Base-by-base conservation (phyloP, 2,797 vertebrate species). In the Cyprinella venusta region DNA sequence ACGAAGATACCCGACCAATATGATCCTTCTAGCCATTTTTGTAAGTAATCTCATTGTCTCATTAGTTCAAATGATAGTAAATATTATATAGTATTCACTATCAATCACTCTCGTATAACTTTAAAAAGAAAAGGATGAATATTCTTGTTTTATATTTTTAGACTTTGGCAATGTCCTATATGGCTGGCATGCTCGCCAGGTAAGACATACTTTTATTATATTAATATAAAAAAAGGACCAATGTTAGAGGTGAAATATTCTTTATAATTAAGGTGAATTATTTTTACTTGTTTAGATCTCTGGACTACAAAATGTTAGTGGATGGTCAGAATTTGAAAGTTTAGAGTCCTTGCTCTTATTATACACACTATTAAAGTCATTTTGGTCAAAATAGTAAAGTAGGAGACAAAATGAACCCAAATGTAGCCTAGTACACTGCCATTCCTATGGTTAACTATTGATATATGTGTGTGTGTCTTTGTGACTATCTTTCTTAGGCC, bases 111-210 rank as follows among this genome's bases (percentile, higher is more conserved):
- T 42, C 36, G 18, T 76, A 26, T 61, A 16, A 33, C 69, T 7
- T 71, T 19, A 6, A 33, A 52, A 30, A 30, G 18, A 50, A 52
- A 33, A 2, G 5, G 16, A 12, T 72, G 26, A 21, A 63, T n/a
- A 12, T 45, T 45, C 7, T 75, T n/a, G 65, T 5, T 61, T 33
- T 65, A 80, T 76, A 77, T 76, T 83, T 71, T 45, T 70, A 90
- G 90, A 91, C 90, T 67, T 79, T 91, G 76, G 87, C 87, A 13
- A 88, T 91, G 89, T 89, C 90, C 19, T 91, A 89, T 77, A 89
- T 91, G 90, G 87, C 89, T 30, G 90, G 90, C 42, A 90, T 90
- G 89, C 76, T 91, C 12, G 88, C 88, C 40, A 91, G 88, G 90
- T 91, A 88, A 88, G 83, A 36, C 15, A 15, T 19, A 1, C 1